phyloP scores from a whole-genome alignment of 1,140 invertebrate genomes.

The Yoshiicerus persimilis region DNA sequence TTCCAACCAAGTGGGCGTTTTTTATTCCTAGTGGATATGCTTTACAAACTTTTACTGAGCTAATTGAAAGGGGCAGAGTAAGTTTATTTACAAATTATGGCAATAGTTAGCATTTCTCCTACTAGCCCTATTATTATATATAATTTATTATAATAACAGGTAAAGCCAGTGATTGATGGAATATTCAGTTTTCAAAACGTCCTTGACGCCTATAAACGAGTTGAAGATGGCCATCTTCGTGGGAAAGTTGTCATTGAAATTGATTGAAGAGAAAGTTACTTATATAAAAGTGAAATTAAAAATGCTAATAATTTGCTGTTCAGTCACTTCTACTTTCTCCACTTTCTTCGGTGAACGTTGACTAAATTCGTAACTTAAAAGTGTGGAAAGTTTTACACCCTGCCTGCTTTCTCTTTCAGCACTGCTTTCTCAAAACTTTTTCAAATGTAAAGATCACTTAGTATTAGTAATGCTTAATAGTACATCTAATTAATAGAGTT shows the following conservation, averaged over 20 bases:
- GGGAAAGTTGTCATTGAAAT: conserved; percentile 59
- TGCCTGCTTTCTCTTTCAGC: no score
- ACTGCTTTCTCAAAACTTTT: no score
- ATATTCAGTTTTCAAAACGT: conserved; percentile 57
- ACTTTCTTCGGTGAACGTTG: no score
- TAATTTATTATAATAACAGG: conserved; percentile 50
- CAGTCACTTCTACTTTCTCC: background rate
- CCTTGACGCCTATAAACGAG: conserved; percentile 56
- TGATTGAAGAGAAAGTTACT: background rate
- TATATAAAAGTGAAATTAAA: background rate
- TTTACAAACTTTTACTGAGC: conserved; percentile 4
- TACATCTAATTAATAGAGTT: no score
- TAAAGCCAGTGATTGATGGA: conserved; percentile 57
- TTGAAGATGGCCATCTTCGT: conserved; percentile 54
- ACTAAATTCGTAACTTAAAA: no score
- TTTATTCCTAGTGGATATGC: conserved; percentile 29
- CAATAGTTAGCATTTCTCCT: no score
- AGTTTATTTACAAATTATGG: background rate
- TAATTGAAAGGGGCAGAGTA: background rate
- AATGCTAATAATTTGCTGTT: background rate
- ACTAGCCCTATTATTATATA: background rate
- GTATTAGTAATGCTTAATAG: no score
- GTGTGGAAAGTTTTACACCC: no score
- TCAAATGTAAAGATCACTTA: no score
- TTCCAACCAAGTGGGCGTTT: conserved; percentile 35